These are phyloP conservation scores for Centropus unirufus DNA, from an alignment of 2,113 vertebrate species.

Conservation along the genomic window DNA sequence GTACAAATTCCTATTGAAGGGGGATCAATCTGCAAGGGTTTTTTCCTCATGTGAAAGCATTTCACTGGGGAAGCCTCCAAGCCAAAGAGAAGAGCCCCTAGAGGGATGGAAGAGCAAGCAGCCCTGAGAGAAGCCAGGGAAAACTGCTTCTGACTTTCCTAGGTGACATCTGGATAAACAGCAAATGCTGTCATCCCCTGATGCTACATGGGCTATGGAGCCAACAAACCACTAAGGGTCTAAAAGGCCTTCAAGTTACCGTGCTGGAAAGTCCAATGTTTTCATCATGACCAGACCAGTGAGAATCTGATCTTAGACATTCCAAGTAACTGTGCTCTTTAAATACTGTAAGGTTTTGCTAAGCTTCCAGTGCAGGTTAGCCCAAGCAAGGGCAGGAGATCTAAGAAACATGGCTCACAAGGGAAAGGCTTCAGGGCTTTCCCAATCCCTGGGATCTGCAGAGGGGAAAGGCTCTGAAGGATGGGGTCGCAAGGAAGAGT, in stretches of 20 bases:
- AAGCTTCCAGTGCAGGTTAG: background rate
- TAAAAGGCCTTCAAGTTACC: background rate
- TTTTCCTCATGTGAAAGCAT: conserved; percentile 14
- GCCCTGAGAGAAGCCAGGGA: background rate
- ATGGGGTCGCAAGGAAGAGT: background rate
- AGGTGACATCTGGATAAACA: background rate
- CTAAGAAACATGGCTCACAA: background rate
- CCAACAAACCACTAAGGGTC: background rate
- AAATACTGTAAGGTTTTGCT: background rate
- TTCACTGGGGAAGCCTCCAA: conserved; percentile 55
- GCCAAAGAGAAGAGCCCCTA: conserved; percentile 7
- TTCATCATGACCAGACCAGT: background rate
- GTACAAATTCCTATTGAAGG: background rate
- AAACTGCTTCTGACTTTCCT: background rate
- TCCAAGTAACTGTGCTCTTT: background rate
- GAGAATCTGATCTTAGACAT: background rate
- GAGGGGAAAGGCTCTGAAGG: background rate
- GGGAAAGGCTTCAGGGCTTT: background rate
- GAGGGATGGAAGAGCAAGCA: background rate
- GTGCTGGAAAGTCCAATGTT: background rate
- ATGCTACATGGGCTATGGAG: background rate
- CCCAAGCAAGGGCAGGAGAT: background rate
- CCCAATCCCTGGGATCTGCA: background rate
- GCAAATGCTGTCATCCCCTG: background rate
- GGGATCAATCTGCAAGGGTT: background rate